These are phyloP conservation scores for Sebastes goodei DNA, from an alignment of 2,797 vertebrate species.

Conservation along the genomic window DNA sequence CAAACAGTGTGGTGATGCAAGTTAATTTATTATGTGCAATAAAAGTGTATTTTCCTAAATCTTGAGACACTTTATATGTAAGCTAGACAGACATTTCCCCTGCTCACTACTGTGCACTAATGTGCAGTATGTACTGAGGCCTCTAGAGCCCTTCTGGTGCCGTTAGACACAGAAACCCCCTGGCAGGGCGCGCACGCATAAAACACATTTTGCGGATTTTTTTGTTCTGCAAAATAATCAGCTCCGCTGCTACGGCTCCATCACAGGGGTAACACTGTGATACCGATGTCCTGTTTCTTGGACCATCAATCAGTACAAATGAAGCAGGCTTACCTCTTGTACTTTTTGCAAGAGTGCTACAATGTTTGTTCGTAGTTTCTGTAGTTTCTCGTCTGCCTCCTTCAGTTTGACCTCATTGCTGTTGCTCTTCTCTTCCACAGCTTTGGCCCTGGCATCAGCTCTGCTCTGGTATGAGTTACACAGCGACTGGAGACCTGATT, in stretches of 20 bases:
- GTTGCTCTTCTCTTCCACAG: conserved; percentile 91
- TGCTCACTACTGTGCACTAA: not conserved
- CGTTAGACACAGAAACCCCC: not conserved
- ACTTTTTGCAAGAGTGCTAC: conserved; percentile 97
- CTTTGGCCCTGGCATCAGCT: conserved; percentile 91
- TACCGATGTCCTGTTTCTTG: not conserved
- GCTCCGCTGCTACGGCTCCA: not conserved
- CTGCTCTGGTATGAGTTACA: conserved; percentile 97
- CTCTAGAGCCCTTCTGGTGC: not conserved
- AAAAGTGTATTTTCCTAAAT: too few relatives aligned
- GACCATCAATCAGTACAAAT: not conserved
- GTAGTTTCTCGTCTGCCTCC: conserved; percentile 94
- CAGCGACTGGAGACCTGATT: conserved; percentile 94
- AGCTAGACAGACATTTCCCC: not conserved
- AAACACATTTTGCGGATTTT: too few relatives aligned
- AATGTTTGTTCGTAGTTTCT: conserved; percentile 96
- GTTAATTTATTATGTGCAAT: too few relatives aligned
- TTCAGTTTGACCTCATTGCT: conserved; percentile 86
- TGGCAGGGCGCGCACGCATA: too few relatives aligned
- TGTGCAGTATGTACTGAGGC: not conserved
- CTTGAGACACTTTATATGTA: not conserved
- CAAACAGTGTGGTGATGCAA: too few relatives aligned
- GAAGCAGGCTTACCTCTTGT: conserved; percentile 88
- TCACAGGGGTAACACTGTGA: not conserved
- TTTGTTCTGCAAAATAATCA: too few relatives aligned